These are phyloP conservation scores for Micromys minutus DNA, from an alignment of 2,113 vertebrate species.

Conservation along the genomic window DNA sequence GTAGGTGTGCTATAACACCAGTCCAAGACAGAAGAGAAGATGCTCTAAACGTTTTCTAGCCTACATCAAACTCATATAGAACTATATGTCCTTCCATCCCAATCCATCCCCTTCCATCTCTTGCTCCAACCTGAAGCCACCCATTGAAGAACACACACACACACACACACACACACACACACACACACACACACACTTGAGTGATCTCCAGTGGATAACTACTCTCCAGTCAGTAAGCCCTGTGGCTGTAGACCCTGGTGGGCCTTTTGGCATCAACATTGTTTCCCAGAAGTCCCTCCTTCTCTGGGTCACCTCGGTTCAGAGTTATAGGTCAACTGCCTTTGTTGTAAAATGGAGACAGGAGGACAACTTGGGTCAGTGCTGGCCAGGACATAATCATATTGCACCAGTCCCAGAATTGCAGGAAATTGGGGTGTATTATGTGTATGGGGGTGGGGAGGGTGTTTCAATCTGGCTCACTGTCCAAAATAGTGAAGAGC, in stretches of 20 bases:
- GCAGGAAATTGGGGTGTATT: not conserved
- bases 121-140: slow-evolving; percentile 25
- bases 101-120: not conserved
- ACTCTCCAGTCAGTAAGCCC: slow-evolving; percentile 41
- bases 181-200: not conserved
- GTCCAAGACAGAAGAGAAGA: slow-evolving; percentile 14
- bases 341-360: not conserved
- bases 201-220: not conserved
- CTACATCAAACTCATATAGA: not conserved
- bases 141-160: not conserved
- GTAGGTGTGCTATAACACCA: not conserved
- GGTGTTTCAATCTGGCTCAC: not conserved
- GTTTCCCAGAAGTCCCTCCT: not conserved
- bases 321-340: slow-evolving; percentile 42
- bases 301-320: slow-evolving; percentile 24
- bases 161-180: not conserved
- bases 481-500: slow-evolving; percentile 1
- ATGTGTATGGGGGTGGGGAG: not conserved
- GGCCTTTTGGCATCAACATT: slow-evolving; percentile 77
- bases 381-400: slow-evolving; percentile 52
- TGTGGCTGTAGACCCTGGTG: slow-evolving; percentile 62
- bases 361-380: slow-evolving; percentile 42
- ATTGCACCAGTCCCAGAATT: not conserved
- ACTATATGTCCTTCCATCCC: not conserved
- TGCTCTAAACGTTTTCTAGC: not conserved